Percentiles rank a stretch among this genome's conserved stretches.
Conservation (phyloP, 2,888 invertebrate species). For the Erebia aethiops region DNA sequence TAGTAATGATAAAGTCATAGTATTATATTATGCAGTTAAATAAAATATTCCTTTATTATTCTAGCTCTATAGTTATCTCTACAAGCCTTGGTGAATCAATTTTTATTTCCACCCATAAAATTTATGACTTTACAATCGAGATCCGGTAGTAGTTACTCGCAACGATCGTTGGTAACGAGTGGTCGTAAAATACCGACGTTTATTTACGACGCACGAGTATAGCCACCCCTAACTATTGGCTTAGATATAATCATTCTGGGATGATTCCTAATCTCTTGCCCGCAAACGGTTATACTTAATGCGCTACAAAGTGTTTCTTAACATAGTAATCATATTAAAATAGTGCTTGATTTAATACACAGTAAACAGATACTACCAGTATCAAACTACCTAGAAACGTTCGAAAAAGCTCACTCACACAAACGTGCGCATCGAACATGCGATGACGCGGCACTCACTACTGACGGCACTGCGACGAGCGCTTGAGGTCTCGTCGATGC, state of each 20-base stretch:
- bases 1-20: too few relatives aligned
- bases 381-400: too few relatives aligned
- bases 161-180: conserved; percentile 46
- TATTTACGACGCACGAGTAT: conserved; percentile 51
- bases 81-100: background rate
- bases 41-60: too few relatives aligned
- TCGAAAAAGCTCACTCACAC: too few relatives aligned
- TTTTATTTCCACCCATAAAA: conserved; percentile 3
- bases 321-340: too few relatives aligned
- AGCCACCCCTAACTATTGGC: conserved; percentile 53
- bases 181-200: conserved; percentile 55
- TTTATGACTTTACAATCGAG: conserved; percentile 38
- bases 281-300: conserved; percentile 4
- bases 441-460: too few relatives aligned
- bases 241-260: conserved; percentile 40
- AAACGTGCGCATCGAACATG: too few relatives aligned
- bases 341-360: too few relatives aligned
- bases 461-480: too few relatives aligned
- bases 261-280: background rate
- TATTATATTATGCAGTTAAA: too few relatives aligned
- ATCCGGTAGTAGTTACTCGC: conserved; percentile 42
- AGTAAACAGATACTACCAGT: too few relatives aligned
- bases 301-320: background rate
- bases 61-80: background rate
- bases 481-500: too few relatives aligned